Conservation (phyloP, 2,797 vertebrate species). For the Menidia menidia region DNA sequence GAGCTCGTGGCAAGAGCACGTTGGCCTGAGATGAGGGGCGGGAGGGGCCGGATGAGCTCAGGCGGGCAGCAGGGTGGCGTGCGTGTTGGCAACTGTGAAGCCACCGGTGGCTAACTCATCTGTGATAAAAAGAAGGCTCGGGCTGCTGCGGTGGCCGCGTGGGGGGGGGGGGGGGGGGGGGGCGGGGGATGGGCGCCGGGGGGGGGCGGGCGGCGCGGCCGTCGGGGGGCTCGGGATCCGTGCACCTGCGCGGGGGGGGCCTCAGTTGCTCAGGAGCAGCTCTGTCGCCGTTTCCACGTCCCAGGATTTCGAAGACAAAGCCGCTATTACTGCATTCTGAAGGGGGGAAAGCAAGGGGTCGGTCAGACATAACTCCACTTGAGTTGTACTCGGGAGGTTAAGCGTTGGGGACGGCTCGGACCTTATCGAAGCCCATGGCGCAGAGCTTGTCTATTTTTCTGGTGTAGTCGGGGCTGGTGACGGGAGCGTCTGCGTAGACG, state of each 20-base stretch:
- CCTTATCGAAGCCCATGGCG: slow-evolving; percentile 99
- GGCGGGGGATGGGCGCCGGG: slow-evolving; percentile 50
- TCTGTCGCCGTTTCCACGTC: slow-evolving; percentile 98
- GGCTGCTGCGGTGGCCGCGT: slow-evolving; percentile 45
- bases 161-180: slow-evolving; percentile 52
- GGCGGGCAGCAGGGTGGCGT: slow-evolving; percentile 56
- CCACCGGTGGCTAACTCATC: slow-evolving; percentile 47
- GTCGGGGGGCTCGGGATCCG: slow-evolving; percentile 78
- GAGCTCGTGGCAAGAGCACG: slow-evolving; percentile 32
- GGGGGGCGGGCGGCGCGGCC: slow-evolving; percentile 49
- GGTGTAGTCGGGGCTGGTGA: slow-evolving; percentile 97
- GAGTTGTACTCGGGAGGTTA: no score
- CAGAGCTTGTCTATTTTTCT: slow-evolving; percentile 99
- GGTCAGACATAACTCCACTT: no score
- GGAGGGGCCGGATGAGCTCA: slow-evolving; percentile 26
- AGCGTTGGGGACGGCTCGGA: slow-evolving; percentile 40
- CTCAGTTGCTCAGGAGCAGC: slow-evolving; percentile 98
- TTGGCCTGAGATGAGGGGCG: slow-evolving; percentile 7
- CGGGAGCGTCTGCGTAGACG: slow-evolving; percentile 94
- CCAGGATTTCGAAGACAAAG: slow-evolving; percentile 99
- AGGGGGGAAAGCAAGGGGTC: background rate
- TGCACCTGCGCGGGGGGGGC: slow-evolving; percentile 75
- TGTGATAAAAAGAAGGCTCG: slow-evolving; percentile 48
- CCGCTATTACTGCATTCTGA: slow-evolving; percentile 99
- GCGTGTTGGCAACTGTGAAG: slow-evolving; percentile 50